phyloP scores from a whole-genome alignment of 2,797 vertebrate species.

The Lemur catta region DNA sequence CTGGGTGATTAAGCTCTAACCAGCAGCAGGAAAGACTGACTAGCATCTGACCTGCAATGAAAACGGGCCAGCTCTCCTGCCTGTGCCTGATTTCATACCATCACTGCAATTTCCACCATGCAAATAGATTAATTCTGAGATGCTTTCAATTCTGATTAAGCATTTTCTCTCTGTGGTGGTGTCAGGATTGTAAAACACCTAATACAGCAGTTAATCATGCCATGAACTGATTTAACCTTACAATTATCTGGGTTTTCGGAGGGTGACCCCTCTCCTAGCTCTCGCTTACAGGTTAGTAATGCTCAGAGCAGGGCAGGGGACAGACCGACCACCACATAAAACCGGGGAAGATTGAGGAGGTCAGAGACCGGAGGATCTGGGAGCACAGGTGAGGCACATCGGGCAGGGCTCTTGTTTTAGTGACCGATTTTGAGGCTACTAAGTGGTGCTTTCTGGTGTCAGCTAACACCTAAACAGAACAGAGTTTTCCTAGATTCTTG shows the following conservation, averaged over 20 bases:
- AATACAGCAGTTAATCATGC: conserved; percentile 77
- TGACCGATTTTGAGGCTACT: neutral
- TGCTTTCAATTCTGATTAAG: conserved; percentile 78
- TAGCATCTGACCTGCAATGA: neutral
- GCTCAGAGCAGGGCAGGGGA: neutral
- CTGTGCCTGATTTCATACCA: conserved; percentile 75
- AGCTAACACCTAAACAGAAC: neutral
- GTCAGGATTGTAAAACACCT: conserved; percentile 78
- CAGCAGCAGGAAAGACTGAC: neutral
- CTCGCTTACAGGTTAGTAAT: neutral
- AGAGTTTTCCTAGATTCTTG: neutral
- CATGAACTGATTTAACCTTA: conserved; percentile 71
- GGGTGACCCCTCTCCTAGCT: conserved; percentile 16
- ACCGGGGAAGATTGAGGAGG: neutral
- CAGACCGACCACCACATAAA: neutral
- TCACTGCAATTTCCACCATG: conserved; percentile 73
- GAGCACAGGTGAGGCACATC: neutral
- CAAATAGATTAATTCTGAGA: conserved; percentile 80
- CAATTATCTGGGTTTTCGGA: conserved; percentile 49
- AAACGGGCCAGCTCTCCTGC: conserved; percentile 27
- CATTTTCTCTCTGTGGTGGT: conserved; percentile 70
- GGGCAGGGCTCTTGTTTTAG: neutral
- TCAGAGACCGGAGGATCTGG: neutral
- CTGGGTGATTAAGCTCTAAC: neutral
- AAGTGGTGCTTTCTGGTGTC: neutral